These are phyloP conservation scores for Zoroaster sp. DNA, from an alignment of 53 echinoderm and acorn worm genomes.

Conservation along the genomic window DNA sequence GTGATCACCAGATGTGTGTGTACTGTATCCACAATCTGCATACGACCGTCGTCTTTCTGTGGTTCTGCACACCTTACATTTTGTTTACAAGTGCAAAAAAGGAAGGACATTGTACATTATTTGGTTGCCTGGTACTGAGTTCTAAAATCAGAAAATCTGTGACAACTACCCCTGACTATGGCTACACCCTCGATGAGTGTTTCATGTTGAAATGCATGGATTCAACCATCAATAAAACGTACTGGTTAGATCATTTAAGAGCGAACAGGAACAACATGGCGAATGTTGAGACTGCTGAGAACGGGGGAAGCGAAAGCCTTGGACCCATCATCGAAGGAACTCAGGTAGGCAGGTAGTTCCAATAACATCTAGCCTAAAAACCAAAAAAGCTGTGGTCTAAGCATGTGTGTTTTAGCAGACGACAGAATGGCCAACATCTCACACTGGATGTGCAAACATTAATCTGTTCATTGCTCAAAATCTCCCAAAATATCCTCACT, in stretches of 20 bases:
- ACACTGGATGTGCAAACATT: no score
- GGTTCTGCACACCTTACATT: no score
- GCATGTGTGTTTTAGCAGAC: no score
- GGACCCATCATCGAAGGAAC: constrained; percentile 55
- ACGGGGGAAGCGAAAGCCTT: constrained; percentile 16
- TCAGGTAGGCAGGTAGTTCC: background rate
- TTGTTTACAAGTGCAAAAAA: no score
- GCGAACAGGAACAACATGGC: constrained; percentile 39
- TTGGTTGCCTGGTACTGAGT: background rate
- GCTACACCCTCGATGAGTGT: background rate
- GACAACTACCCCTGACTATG: background rate
- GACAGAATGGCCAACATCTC: no score
- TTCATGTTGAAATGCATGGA: background rate
- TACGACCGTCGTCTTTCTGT: no score
- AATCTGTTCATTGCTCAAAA: no score
- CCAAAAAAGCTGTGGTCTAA: no score
- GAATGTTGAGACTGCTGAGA: constrained; percentile 1
- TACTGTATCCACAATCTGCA: no score
- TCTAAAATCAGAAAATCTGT: background rate
- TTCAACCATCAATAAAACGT: constrained; percentile 20
- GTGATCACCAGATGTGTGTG: no score
- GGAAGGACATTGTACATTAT: background rate
- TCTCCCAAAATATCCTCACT: no score
- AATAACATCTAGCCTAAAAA: no score
- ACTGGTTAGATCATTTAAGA: constrained; percentile 31